These are phyloP conservation scores for Vannuccia rotundouncinata DNA, from an alignment of 2,888 invertebrate species.

Conservation along the genomic window DNA sequence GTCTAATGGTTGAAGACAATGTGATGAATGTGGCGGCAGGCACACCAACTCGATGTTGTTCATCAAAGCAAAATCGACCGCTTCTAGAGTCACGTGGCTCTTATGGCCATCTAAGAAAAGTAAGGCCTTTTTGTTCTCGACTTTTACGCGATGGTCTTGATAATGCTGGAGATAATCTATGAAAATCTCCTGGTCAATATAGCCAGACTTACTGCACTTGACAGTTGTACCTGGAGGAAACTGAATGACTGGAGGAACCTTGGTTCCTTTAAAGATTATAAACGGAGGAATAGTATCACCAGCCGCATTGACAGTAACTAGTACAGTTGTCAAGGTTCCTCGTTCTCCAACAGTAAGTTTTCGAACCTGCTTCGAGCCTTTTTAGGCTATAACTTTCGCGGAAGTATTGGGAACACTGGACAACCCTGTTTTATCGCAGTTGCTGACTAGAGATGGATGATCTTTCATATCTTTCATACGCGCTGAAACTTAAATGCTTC, in stretches of 20 bases:
- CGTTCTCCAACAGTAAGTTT: slow-evolving; percentile 15
- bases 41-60: no score
- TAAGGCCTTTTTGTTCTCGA: no score
- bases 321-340: slow-evolving; percentile 10
- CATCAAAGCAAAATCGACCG: no score
- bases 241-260: neutral
- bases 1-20: no score
- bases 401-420: neutral
- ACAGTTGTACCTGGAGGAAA: slow-evolving; percentile 21
- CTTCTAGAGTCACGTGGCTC: no score
- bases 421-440: slow-evolving; percentile 12
- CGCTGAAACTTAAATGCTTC: neutral
- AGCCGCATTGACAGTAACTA: neutral
- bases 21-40: no score
- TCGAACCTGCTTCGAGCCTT: slow-evolving; percentile 17
- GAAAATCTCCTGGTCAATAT: neutral
- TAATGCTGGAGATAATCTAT: no score
- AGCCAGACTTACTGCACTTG: neutral
- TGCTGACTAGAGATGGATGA: slow-evolving; percentile 14
- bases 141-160: no score
- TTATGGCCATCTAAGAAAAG: no score
- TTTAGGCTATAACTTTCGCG: neutral
- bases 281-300: neutral
- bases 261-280: slow-evolving; percentile 2
- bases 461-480: no score